phyloP scores from a whole-genome alignment of 2,113 vertebrate species.

The Lepisosteus oculatus region DNA sequence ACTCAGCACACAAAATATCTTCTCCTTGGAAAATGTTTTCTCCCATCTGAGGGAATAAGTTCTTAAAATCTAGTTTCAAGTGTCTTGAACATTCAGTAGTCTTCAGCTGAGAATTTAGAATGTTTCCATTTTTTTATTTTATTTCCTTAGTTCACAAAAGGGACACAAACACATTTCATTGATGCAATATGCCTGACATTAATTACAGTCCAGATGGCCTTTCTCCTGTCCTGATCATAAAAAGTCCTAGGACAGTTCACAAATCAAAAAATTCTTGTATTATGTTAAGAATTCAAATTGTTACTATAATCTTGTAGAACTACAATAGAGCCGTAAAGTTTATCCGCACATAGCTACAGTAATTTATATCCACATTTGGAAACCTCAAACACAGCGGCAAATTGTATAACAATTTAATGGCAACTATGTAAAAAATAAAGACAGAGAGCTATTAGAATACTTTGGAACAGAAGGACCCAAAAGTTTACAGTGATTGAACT shows the following conservation, averaged over 20 bases:
- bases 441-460: no score
- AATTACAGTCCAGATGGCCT: constrained; percentile 67
- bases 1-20: no score
- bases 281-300: constrained; percentile 64
- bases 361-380: constrained; percentile 46
- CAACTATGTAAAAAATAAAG: no score
- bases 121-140: constrained; percentile 19
- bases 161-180: constrained; percentile 57
- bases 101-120: not conserved
- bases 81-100: not conserved
- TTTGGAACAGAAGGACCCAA: no score
- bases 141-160: constrained; percentile 48
- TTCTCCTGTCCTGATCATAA: constrained; percentile 68
- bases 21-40: no score
- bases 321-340: constrained; percentile 42
- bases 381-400: no score
- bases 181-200: constrained; percentile 54
- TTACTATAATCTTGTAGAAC: constrained; percentile 63
- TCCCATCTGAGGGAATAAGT: not conserved
- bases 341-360: constrained; percentile 56
- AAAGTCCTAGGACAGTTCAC: constrained; percentile 63
- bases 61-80: not conserved
- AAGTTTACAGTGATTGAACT: no score
- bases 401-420: no score
- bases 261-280: constrained; percentile 67